Evolutionary conservation across 2,113 vertebrate species (phyloP), one percentile per base, ranked within the genome.

Genomic region (Arvicanthis niloticus): DNA sequence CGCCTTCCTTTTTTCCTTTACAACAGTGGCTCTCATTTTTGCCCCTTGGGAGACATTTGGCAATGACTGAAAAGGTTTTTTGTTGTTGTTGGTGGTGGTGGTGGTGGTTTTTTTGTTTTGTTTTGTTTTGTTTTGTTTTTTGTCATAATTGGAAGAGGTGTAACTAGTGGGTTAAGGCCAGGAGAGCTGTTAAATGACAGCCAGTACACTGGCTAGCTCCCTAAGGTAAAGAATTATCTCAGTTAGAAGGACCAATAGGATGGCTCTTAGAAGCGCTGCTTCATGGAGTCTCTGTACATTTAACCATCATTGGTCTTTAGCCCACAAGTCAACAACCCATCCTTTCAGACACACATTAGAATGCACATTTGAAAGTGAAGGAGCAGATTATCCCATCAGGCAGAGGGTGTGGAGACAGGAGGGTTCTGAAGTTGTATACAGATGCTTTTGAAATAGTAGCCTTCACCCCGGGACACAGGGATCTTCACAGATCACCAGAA

Each of bases 191-290:
- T 42, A 53, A 72, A 81, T 42, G 37, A 4, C 45, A 16, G 58
- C 0, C 31, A 68, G 2, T 4, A 16, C 53, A 56, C n/a, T 86
- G 51, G 51, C n/a, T 7, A 10, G n/a, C 8, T 60, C 8, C 80
- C 81, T 22, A 0, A 11, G 3, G 1, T 1, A 0, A 84, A 73
- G 70, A 82, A 4, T 51, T 6, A 2, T 13, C 75, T 40, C 87
- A 1, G 0, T 26, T 40, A 29, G 16, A 45, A 42, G 40, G 24
- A 53, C 48, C n/a, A 15, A 0, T 0, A 4, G 62, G 5, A 0
- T 1, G 4, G 88, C 42, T 45, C 48, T 68, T 51, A 60, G 53
- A 45, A 86, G 22, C 1, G 5, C 13, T 31, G n/a, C 40, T 85
- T 87, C 58, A 19, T 60, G 26, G 8, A 11, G 29, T 48, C 60